Evolutionary conservation across 1,140 invertebrate genomes (phyloP), one percentile per base, ranked within the genome.

Genomic region (Sycobia sp.): DNA sequence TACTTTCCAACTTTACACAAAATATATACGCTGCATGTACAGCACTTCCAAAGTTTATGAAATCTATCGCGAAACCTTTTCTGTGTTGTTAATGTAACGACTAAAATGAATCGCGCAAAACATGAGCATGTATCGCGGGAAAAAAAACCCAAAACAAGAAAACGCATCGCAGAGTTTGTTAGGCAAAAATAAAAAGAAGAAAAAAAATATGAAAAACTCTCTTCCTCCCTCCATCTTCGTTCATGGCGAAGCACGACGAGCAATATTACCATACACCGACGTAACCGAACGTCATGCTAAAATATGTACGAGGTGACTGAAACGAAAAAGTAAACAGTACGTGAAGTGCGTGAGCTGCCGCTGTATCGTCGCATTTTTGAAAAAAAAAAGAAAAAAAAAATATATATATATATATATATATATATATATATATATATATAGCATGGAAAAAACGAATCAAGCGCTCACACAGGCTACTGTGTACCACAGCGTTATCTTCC

Each of bases 211-310:
- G 16, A 34, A 11, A 10, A 23, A 56, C 27, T 56, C 54, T 34
- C 25, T 34, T 55, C 32, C n/a, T 61, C 39, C 25, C n/a, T 22
- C 53, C 39, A 36, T 65, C 51, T 62, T 39, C 60, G 63, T 67
- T 55, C 13, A 50, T 36, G 46, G 62, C 47, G 49, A 68, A 69
- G 62, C 59, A 73, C 66, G 70, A 74, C 73, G 73, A 80, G 72
- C 73, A 77, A 77, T 76, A 77, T 71, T 73, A 73, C 36, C 23
- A 11, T n/a, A n/a, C n/a, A n/a, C n/a, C n/a, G n/a, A n/a, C n/a
- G 27, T 51, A 14, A 70, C 14, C 0, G 22, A 46, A 55, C 18
- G 13, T 49, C 18, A 46, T 38, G 25, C 69, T 64, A 71, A 73
- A n/a, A n/a, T n/a, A 60, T 46, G 43, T 55, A 67, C 36, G 53